Conservation (phyloP, 2,113 vertebrate species). For the Pristiophorus japonicus region DNA sequence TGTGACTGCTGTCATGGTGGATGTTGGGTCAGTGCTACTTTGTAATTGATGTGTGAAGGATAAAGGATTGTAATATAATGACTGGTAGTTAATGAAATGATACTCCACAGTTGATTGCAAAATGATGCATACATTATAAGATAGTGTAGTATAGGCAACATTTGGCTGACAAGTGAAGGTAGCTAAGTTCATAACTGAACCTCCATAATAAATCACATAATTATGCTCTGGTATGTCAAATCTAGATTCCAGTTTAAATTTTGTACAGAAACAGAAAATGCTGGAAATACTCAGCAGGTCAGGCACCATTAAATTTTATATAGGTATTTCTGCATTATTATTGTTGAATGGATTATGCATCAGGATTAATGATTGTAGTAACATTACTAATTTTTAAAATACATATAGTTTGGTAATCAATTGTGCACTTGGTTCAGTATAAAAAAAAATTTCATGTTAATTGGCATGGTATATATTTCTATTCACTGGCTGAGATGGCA, state of each 20-base stretch:
- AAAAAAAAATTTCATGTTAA: background rate
- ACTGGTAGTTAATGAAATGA: background rate
- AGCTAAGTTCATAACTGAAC: background rate
- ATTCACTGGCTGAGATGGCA: background rate
- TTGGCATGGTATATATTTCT: background rate
- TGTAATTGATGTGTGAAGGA: slow-evolving; percentile 17
- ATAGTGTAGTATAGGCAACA: background rate
- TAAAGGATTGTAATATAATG: slow-evolving; percentile 9
- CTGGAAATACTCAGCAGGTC: no score
- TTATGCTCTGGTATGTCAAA: background rate
- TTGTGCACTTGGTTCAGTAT: background rate
- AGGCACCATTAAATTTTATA: background rate
- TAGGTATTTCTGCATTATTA: background rate
- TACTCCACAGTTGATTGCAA: background rate
- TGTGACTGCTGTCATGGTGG: background rate
- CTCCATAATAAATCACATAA: background rate
- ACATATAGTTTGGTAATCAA: background rate
- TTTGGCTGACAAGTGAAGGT: background rate
- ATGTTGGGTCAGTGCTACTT: background rate
- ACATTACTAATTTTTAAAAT: background rate
- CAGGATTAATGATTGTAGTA: background rate
- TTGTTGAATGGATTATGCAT: background rate
- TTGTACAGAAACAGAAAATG: no score
- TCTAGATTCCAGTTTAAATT: background rate
- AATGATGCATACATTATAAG: background rate